Evolutionary conservation across 2,888 invertebrate genomes (phyloP).

Genomic region (Steinernema scapterisci): DNA sequence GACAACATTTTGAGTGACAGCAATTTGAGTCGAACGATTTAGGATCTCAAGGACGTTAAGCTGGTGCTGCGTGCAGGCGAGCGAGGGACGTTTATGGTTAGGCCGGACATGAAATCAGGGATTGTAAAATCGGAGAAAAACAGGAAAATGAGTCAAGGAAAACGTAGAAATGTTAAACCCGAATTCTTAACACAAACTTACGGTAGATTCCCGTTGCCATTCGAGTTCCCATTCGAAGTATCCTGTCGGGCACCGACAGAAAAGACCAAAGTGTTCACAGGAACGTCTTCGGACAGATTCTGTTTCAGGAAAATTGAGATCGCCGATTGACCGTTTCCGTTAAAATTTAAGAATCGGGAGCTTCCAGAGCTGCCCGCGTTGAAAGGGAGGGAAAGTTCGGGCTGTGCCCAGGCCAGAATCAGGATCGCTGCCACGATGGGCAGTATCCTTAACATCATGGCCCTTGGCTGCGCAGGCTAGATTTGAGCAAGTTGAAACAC

Average conservation of each 20-base stretch:
- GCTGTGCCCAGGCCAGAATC: slow-evolving; percentile 34
- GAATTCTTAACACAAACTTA: slow-evolving; percentile 9
- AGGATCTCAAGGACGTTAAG: not conserved
- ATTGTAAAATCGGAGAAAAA: not conserved
- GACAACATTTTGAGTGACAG: slow-evolving; percentile 14
- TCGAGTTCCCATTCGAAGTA: not conserved
- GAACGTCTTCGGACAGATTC: slow-evolving; percentile 64
- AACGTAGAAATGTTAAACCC: no score
- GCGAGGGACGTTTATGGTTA: not conserved
- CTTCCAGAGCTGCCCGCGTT: slow-evolving; percentile 49
- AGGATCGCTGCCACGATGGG: not conserved
- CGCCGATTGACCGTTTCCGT: slow-evolving; percentile 43
- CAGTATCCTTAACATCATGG: slow-evolving; percentile 23
- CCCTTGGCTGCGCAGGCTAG: not conserved
- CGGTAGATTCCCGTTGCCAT: slow-evolving; percentile 21
- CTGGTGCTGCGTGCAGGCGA: no score
- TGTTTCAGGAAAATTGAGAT: slow-evolving; percentile 61
- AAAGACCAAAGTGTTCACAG: slow-evolving; percentile 36
- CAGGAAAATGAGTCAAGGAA: no score
- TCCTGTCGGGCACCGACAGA: slow-evolving; percentile 7
- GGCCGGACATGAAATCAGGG: not conserved
- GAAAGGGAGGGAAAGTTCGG: slow-evolving; percentile 57
- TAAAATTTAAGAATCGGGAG: slow-evolving; percentile 57
- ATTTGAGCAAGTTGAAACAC: slow-evolving; percentile 15
- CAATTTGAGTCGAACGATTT: not conserved